Evolutionary conservation across 2,888 invertebrate species (phyloP).

Genomic region (Hemithea aestivaria): DNA sequence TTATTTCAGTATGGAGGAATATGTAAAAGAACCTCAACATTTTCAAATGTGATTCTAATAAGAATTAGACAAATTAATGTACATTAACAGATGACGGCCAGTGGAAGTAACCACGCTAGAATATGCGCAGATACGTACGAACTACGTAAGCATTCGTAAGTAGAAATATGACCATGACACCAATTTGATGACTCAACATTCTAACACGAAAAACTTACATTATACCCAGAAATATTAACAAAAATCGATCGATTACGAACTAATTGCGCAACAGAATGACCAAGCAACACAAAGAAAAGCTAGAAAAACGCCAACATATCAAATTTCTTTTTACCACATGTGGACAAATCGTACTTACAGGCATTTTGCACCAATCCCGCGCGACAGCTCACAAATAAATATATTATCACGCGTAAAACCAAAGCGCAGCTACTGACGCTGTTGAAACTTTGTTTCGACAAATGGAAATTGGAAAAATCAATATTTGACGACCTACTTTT

Average conservation of each 20-base stretch:
- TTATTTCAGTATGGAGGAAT: too few species aligned
- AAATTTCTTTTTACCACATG: conserved; percentile 52
- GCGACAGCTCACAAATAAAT: conserved; percentile 41
- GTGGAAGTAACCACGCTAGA: conserved; percentile 15
- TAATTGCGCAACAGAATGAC: conserved; percentile 5
- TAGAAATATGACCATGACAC: conserved; percentile 49
- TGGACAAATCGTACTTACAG: conserved; percentile 52
- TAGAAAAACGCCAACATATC: conserved; percentile 19
- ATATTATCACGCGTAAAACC: conserved; percentile 37
- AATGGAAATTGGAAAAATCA: conserved; percentile 65
- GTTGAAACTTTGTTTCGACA: conserved; percentile 45
- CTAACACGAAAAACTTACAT: conserved; percentile 1
- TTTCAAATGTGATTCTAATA: conserved; percentile 17
- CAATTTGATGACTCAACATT: conserved; percentile 33
- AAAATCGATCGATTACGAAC: neutral
- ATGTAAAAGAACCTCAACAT: too few species aligned
- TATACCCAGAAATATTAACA: neutral
- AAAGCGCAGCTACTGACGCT: conserved; percentile 35
- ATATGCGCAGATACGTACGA: conserved; percentile 33
- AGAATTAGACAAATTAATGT: conserved; percentile 12
- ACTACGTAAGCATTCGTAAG: conserved; percentile 40
- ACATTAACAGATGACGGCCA: conserved; percentile 26
- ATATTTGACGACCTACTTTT: conserved; percentile 67
- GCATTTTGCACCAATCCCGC: conserved; percentile 53
- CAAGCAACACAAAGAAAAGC: conserved; percentile 8